Conservation (phyloP, 1,140 invertebrate species). For the Eueides isabella region DNA sequence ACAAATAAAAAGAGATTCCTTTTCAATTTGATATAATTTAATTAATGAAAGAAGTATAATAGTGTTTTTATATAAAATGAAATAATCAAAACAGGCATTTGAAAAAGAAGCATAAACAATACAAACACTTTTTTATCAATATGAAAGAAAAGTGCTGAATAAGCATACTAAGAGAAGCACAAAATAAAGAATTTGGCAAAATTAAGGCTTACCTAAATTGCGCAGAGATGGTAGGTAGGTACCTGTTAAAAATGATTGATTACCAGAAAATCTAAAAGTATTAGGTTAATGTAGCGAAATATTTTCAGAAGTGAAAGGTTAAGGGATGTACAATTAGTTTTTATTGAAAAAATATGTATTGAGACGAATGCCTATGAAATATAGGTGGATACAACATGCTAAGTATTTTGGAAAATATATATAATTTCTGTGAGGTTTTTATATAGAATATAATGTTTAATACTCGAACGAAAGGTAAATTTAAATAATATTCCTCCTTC, state of each 20-base stretch:
- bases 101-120: neutral
- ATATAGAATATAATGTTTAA: too few species aligned
- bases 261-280: conserved; percentile 19
- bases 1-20: neutral
- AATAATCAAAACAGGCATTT: neutral
- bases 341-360: neutral
- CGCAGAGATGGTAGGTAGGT: neutral
- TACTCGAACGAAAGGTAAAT: too few species aligned
- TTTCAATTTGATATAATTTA: neutral
- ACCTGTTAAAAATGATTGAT: conserved; percentile 20
- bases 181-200: conserved; percentile 11
- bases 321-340: conserved; percentile 2
- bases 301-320: conserved; percentile 12
- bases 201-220: conserved; percentile 19
- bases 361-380: neutral
- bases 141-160: conserved; percentile 10
- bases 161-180: conserved; percentile 7
- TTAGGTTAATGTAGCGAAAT: conserved; percentile 27
- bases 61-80: neutral
- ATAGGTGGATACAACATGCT: too few species aligned
- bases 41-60: neutral
- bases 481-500: too few species aligned
- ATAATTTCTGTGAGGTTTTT: too few species aligned
- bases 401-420: neutral
- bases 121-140: neutral